A percentile compares a stretch with the other conserved stretches of the same genome.
These are phyloP conservation scores for Brachionus plicatilis DNA, from an alignment of 1,140 invertebrate genomes.

Conservation along the genomic window DNA sequence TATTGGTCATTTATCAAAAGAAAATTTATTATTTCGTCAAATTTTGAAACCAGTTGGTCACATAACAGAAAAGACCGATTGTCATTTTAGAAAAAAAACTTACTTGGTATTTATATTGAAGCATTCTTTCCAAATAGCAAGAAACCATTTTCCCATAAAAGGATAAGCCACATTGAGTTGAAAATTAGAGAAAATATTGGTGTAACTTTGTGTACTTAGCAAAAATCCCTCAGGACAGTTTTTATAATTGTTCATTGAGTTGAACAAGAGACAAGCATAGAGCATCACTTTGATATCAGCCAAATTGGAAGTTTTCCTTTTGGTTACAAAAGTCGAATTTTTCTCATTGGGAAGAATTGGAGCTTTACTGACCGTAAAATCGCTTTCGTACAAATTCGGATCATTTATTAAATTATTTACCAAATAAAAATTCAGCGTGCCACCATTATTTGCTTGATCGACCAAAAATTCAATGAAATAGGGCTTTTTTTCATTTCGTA, in stretches of 20 bases:
- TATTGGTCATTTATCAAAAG: no score
- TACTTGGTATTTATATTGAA: constrained; percentile 35
- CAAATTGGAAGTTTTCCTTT: background rate
- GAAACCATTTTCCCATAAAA: constrained; percentile 28
- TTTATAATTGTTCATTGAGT: constrained; percentile 22
- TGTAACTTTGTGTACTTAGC: background rate
- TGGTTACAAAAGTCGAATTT: background rate
- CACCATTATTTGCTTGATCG: constrained; percentile 33
- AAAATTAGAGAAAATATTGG: constrained; percentile 20
- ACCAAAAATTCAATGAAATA: constrained; percentile 38
- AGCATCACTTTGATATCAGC: constrained; percentile 33
- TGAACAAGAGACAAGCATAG: constrained; percentile 7
- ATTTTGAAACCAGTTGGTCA: no score
- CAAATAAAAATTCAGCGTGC: constrained; percentile 16
- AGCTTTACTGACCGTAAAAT: background rate
- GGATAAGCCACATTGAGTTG: constrained; percentile 32
- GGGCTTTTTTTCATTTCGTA: constrained; percentile 33
- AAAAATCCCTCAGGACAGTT: constrained; percentile 21
- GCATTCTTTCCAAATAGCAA: constrained; percentile 37
- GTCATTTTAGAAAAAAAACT: background rate
- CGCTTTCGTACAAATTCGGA: background rate
- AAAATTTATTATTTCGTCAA: no score
- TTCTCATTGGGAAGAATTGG: background rate
- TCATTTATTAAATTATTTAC: constrained; percentile 26
- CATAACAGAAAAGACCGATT: no score